Base-by-base conservation (phyloP, 2,113 vertebrate genomes). In the Cyphomyrus discorhynchus region DNA sequence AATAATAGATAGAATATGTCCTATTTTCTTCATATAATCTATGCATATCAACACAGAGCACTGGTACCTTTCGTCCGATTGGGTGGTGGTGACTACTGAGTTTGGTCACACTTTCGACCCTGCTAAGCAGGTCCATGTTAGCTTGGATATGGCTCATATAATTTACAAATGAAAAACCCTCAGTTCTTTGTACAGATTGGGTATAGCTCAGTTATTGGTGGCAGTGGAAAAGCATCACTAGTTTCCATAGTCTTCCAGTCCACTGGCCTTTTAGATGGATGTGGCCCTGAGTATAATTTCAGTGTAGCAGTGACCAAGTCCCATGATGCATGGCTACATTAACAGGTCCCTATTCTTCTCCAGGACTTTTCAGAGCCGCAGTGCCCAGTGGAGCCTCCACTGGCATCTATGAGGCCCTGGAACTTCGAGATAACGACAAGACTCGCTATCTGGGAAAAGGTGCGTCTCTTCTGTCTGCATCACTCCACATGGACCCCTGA, bases 331-430 rank as follows among this genome's bases (percentile, higher is more conserved):
- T n/a, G 24, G 45, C 21, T 17, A 47, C 17, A 49, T 77, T 15
- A 77, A 39, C 31, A 77, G 70, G 3, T 39, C 17, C 31, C 70
- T 77, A 31, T 13, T 80, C 21, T 47, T 88, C 31, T 52, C 46
- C 66, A 99, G 98, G 98, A 89, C 95, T 98, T 86, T 99, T 99
- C 94, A 95, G 98, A 92, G 98, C 98, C 1, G 98, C 98, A 45
- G 98, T 99, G 91, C 98, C 98, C 88, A 99, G 98, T 0, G 98
- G 98, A 17, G 98, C 98, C 13, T 99, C 98, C 0, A 99, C 98
- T 87, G 98, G 98, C 4, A 98, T 99, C 94, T 99, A 99, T 2
- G 98, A 99, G 93, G 98, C 98, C 56, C 95, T 99, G 90, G 98
- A 99, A 92, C 97, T 99, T 35, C 96, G 98, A 47, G 98, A 99